phyloP scores from a whole-genome alignment of 2,113 vertebrate species.

The Ophiodon elongatus region DNA sequence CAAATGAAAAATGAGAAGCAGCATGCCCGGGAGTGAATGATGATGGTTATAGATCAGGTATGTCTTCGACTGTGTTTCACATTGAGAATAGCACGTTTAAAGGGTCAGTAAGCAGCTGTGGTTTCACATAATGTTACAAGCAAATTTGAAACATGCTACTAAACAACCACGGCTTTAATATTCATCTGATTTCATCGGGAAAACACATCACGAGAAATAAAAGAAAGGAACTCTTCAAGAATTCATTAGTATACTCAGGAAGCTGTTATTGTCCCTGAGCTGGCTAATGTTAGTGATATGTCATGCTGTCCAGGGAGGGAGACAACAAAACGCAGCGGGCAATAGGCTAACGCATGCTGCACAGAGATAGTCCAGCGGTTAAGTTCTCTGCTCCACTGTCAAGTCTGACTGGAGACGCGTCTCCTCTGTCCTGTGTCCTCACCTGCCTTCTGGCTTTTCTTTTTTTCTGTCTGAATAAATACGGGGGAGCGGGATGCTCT shows the following conservation, averaged over 20 bases:
- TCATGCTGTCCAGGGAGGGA: conserved; percentile 44
- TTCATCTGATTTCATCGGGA: conserved; percentile 14
- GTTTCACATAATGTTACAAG: background rate
- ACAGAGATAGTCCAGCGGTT: background rate
- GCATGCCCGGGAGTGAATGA: conserved; percentile 44
- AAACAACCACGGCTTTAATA: conserved; percentile 10
- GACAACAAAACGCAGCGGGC: background rate
- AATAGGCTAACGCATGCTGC: conserved; percentile 2
- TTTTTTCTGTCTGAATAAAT: background rate
- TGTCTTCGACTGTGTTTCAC: conserved; percentile 31
- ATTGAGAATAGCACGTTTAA: conserved; percentile 20
- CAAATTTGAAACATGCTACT: conserved; percentile 1
- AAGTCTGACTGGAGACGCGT: background rate
- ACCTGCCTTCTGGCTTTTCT: background rate
- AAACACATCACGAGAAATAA: conserved; percentile 39
- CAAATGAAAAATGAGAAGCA: conserved; percentile 57
- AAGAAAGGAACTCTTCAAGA: conserved; percentile 33
- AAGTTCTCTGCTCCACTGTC: background rate
- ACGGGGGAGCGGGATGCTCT: background rate
- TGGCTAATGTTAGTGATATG: conserved; percentile 49
- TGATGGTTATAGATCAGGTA: conserved; percentile 30
- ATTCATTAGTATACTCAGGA: conserved; percentile 25
- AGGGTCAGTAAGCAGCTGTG: conserved; percentile 42
- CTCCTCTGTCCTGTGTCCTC: background rate
- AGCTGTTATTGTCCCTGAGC: conserved; percentile 34